These are phyloP conservation scores for Mormyrops boulengeri DNA, from an alignment of 2,797 vertebrate species.

Conservation along the genomic window DNA sequence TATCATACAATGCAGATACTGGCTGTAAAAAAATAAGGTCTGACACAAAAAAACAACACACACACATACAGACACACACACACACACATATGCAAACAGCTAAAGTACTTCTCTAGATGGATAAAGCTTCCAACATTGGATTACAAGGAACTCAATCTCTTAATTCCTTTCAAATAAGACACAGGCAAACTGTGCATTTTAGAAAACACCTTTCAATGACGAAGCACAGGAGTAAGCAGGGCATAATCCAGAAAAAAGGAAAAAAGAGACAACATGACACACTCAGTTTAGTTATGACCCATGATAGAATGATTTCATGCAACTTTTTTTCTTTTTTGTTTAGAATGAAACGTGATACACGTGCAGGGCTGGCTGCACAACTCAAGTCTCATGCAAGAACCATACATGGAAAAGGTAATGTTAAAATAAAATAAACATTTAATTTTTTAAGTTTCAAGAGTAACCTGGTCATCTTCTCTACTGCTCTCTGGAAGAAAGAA, in stretches of 20 bases:
- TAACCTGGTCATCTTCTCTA: constrained; percentile 84
- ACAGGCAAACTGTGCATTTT: not conserved
- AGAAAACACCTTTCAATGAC: not conserved
- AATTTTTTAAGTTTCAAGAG: constrained; percentile 17
- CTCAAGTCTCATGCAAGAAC: not conserved
- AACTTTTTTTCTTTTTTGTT: not conserved
- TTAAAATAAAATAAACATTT: not conserved
- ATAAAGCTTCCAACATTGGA: not conserved
- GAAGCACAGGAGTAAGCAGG: not conserved
- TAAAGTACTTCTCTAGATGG: not conserved
- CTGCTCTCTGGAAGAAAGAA: constrained; percentile 73
- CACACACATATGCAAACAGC: not conserved
- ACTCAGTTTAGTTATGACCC: not conserved
- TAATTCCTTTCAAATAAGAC: not conserved
- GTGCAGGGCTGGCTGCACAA: not conserved
- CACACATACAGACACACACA: not conserved
- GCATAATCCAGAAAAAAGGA: not conserved
- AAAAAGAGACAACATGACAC: not conserved
- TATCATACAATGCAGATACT: not conserved
- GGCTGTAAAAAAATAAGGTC: not conserved
- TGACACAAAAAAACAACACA: not conserved
- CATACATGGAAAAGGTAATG: not conserved
- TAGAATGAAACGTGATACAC: not conserved
- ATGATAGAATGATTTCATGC: not conserved
- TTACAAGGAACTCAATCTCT: not conserved